Base-by-base conservation (phyloP, 2,113 vertebrate genomes). In the Tonatia bakeri region DNA sequence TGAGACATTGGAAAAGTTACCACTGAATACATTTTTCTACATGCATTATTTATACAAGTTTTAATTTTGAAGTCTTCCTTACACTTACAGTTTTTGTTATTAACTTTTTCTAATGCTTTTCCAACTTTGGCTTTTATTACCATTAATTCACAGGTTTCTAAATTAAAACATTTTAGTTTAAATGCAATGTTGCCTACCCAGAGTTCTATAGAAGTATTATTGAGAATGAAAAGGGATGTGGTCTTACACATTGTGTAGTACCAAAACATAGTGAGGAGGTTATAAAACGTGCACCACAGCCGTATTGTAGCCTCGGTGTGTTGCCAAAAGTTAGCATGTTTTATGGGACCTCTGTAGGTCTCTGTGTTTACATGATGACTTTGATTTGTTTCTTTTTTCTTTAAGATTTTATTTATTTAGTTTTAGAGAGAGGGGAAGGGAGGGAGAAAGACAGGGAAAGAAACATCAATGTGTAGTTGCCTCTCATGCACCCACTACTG, bases 91-190 rank as follows among this genome's bases (percentile, higher is more conserved):
- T 90, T 87, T 90, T 67, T 86, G 33, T 87, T 87, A 7, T 31
- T 87, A n/a, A n/a, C 36, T 40, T 91, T 82, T 72, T 94, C 5
- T 65, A 91, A 33, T 77, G 70, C 4, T 83, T 31, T 9, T 72
- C 10, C 38, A 56, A 15, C 89, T 93, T 82, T 64, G 28, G 16
- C 31, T 84, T n/a, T 77, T 59, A 59, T 38, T 61, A 33, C 24
- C 24, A 17, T 91, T 52, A 83, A 67, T 93, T 95, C 93, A 43
- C 19, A 86, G 52, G 70, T 76, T 80, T 85, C 12, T 90, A 45
- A 77, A 64, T 70, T 93, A 93, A 14, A 94, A 50, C 24, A 38
- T n/a, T 76, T 90, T 89, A 65, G 52, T 65, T 65, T 94, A 72
- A 87, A 65, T 72, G 80, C 19, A 94, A 69, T 20, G 36, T 64